These are phyloP conservation scores for Pterobdella sp. DNA, from an alignment of 2,888 invertebrate genomes.

Conservation along the genomic window DNA sequence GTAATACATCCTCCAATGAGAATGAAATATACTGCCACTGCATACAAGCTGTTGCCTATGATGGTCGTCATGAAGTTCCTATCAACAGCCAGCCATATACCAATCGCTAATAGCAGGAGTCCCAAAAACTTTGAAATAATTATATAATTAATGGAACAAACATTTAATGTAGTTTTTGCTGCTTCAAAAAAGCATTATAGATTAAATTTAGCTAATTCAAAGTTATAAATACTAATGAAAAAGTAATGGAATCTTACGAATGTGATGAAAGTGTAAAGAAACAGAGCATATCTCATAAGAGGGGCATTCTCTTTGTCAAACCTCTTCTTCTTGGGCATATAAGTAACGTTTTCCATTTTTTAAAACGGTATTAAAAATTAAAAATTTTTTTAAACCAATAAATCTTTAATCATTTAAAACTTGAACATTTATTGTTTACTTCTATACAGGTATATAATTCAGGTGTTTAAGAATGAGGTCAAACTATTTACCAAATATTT, in stretches of 20 bases:
- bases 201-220: too few relatives aligned
- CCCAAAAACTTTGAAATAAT: slow-evolving; percentile 35
- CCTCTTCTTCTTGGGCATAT: slow-evolving; percentile 20
- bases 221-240: slow-evolving; percentile 9
- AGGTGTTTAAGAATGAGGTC: too few relatives aligned
- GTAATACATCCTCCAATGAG: slow-evolving; percentile 73
- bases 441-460: too few relatives aligned
- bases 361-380: too few relatives aligned
- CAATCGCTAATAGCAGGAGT: slow-evolving; percentile 61
- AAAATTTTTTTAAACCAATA: too few relatives aligned
- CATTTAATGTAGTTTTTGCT: too few relatives aligned
- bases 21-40: slow-evolving; percentile 75
- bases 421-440: too few relatives aligned
- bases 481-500: too few relatives aligned
- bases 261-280: slow-evolving; percentile 36
- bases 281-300: slow-evolving; percentile 34
- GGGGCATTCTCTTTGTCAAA: slow-evolving; percentile 9
- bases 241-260: slow-evolving; percentile 29
- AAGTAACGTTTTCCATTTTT: slow-evolving; percentile 27
- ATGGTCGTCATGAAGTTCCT: slow-evolving; percentile 75
- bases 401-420: too few relatives aligned
- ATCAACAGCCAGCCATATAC: slow-evolving; percentile 75
- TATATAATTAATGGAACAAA: too few relatives aligned
- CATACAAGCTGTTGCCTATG: slow-evolving; percentile 76
- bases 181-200: too few relatives aligned